Evolutionary conservation across 2,888 invertebrate species (phyloP).

Genomic region (Conus canariensis): DNA sequence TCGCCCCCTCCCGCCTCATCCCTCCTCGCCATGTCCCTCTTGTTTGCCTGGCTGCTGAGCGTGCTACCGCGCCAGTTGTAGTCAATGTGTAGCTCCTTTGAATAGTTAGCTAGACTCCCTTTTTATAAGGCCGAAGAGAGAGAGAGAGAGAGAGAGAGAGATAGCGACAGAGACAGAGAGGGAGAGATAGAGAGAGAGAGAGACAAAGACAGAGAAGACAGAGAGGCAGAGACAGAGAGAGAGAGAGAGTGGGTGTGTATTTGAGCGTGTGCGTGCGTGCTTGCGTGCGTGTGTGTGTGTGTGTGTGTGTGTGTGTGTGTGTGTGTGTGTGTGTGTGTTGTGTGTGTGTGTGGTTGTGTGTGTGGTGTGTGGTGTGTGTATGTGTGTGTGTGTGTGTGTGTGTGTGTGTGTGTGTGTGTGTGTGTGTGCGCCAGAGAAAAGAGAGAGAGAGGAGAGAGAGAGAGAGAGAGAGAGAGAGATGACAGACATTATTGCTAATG

Average conservation of each 20-base stretch:
- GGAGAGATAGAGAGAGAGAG: not conserved
- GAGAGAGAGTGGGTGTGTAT: not conserved
- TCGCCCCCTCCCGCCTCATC: not conserved
- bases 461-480: constrained; percentile 14
- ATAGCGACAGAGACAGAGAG: no score
- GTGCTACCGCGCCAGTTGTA: not conserved
- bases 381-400: not conserved
- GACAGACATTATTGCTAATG: not conserved
- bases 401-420: not conserved
- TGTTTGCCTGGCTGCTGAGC: not conserved
- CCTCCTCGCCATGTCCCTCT: not conserved
- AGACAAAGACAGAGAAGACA: no score
- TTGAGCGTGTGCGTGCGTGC: not conserved
- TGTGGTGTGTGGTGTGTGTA: not conserved
- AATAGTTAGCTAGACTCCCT: not conserved
- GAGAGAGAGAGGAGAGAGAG: constrained; percentile 10
- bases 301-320: not conserved
- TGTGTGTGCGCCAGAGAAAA: no score
- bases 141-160: constrained; percentile 4
- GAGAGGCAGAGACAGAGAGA: not conserved
- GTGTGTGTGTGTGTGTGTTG: not conserved
- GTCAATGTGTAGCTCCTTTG: not conserved
- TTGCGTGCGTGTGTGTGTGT: no score
- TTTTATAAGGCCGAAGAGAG: not conserved
- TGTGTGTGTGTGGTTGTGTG: not conserved